Evolutionary conservation across 2,888 invertebrate genomes (phyloP), one percentile per base, ranked within the genome.

Genomic region (Diarsia rubi): DNA sequence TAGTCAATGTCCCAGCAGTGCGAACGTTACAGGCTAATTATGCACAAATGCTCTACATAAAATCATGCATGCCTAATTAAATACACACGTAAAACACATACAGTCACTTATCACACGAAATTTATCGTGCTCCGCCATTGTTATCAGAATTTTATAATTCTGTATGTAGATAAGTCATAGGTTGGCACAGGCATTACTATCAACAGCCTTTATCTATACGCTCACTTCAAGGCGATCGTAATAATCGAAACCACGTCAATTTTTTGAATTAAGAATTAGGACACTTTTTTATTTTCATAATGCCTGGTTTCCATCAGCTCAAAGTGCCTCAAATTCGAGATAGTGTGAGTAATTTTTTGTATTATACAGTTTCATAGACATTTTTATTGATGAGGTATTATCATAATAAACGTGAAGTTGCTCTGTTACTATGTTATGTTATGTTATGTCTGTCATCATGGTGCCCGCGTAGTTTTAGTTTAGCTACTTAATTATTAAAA

Each of bases 161-260:
- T 67, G 69, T 77, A 16, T 16, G 74, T 67, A 82, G 88, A 88
- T 88, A 88, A 79, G 76, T 70, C 47, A 60, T 37, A 72, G 64
- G 69, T 76, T 82, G 65, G 78, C 75, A 76, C 52, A 70, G 67
- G 78, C 75, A 67, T 79, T 71, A 75, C 79, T 84, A 87, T 80
- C 80, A 65, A 73, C 75, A 69, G 88, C 88, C 79, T 82, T 64
- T 85, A 82, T 76, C 76, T 79, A 59, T 73, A 65, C 90, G 90
- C 92, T 93, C 91, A 94, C 91, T 92, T 93, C 92, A 92, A 91
- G 90, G 79, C 89, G 79, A 83, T 90, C 82, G 69, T 59, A 75
- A 82, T 86, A 75, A 87, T 88, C 77, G 78, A 83, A 79, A 84
- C 79, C 75, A 88, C 82, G 86, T 88, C 72, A 75, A 65, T 85